Conservation (phyloP, 2,888 invertebrate genomes). For the Gymnocheta viridis region DNA sequence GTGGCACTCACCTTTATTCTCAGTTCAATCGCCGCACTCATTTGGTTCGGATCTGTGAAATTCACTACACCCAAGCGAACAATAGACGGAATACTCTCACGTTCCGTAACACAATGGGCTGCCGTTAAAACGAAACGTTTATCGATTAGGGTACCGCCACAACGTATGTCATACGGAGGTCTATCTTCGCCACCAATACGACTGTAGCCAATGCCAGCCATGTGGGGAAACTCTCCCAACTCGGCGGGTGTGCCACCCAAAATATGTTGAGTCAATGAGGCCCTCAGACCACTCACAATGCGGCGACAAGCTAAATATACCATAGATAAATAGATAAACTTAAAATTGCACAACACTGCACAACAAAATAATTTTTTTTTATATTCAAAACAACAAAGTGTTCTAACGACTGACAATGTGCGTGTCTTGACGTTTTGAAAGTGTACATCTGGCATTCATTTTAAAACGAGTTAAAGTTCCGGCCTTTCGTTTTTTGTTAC, state of each 20-base stretch:
- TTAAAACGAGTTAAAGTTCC: too few relatives aligned
- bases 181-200: slow-evolving; percentile 66
- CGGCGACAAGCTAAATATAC: slow-evolving; percentile 67
- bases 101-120: slow-evolving; percentile 77
- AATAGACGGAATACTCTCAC: slow-evolving; percentile 71
- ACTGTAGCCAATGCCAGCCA: slow-evolving; percentile 77
- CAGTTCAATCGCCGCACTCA: slow-evolving; percentile 64
- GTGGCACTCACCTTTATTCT: slow-evolving; percentile 72
- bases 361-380: too few relatives aligned
- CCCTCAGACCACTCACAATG: slow-evolving; percentile 46
- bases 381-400: too few relatives aligned
- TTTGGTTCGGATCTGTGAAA: slow-evolving; percentile 66
- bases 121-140: slow-evolving; percentile 77
- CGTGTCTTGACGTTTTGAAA: not conserved
- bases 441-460: too few relatives aligned
- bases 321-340: too few relatives aligned
- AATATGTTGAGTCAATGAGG: slow-evolving; percentile 74
- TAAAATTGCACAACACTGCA: too few relatives aligned
- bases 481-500: too few relatives aligned
- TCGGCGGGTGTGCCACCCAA: slow-evolving; percentile 75
- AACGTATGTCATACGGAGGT: slow-evolving; percentile 71
- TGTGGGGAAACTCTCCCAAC: slow-evolving; percentile 78
- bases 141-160: slow-evolving; percentile 78
- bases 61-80: slow-evolving; percentile 77
- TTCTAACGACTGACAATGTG: too few relatives aligned